Conservation (phyloP, 2,797 vertebrate species). For the Mycteria americana region DNA sequence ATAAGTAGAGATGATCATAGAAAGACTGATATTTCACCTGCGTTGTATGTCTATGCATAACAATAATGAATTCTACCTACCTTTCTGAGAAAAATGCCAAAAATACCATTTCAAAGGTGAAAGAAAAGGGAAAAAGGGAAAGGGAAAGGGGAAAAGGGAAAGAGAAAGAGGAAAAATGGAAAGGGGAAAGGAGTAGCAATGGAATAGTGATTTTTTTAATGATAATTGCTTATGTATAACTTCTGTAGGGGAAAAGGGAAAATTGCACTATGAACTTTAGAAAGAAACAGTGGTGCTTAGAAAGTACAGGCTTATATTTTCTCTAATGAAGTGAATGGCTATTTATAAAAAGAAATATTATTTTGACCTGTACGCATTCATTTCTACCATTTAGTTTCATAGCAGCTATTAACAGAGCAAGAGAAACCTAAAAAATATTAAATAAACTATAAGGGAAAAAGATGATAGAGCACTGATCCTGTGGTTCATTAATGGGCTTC, state of each 20-base stretch:
- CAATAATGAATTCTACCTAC: background rate
- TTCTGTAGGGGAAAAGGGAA: conserved; percentile 67
- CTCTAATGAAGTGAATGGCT: conserved; percentile 57
- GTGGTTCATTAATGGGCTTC: background rate
- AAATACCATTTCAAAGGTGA: conserved; percentile 41
- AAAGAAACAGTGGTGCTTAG: conserved; percentile 66
- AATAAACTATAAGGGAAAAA: conserved; percentile 8
- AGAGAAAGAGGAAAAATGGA: background rate
- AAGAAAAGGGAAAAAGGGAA: background rate
- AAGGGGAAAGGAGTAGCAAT: conserved; percentile 14
- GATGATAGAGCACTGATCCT: conserved; percentile 34
- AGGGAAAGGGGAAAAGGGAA: background rate
- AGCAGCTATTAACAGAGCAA: conserved; percentile 41
- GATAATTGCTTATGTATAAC: conserved; percentile 38
- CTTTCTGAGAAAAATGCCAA: conserved; percentile 58
- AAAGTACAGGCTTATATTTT: conserved; percentile 55
- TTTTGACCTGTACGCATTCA: conserved; percentile 27
- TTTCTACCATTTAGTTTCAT: conserved; percentile 32
- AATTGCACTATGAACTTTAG: conserved; percentile 73
- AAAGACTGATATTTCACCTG: background rate
- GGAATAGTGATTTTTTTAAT: conserved; percentile 26
- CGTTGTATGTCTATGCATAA: background rate
- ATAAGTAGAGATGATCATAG: background rate
- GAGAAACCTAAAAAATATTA: background rate
- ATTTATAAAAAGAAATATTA: conserved; percentile 62